Conservation (phyloP, 2,797 vertebrate genomes). For the Periophthalmus magnuspinnatus region DNA sequence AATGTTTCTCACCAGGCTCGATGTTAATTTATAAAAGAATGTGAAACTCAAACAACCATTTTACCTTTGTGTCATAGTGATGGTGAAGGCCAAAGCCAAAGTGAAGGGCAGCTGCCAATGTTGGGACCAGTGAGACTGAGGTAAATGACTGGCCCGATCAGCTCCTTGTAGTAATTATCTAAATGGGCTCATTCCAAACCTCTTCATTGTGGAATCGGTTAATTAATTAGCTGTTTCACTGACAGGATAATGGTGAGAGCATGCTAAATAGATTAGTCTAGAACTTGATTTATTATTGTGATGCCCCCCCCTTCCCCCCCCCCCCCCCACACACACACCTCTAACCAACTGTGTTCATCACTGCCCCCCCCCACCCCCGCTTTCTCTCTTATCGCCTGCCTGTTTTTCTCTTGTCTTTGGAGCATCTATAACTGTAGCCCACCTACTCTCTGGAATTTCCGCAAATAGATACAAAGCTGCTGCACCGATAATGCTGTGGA, state of each 20-base stretch:
- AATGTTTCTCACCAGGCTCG: not conserved
- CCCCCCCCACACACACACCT: no score
- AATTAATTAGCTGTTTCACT: constrained; percentile 99
- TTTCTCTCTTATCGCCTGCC: constrained; percentile 30
- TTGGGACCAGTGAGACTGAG: constrained; percentile 75
- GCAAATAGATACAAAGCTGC: constrained; percentile 44
- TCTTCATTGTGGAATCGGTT: constrained; percentile 98
- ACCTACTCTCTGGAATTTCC: constrained; percentile 44
- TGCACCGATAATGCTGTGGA: constrained; percentile 47
- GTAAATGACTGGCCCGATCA: constrained; percentile 91
- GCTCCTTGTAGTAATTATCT: constrained; percentile 96
- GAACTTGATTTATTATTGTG: constrained; percentile 91
- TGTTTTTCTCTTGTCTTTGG: constrained; percentile 65
- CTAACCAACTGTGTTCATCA: constrained; percentile 73
- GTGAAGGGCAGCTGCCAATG: constrained; percentile 74
- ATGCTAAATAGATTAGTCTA: constrained; percentile 95
- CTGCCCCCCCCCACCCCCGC: constrained; percentile 59
- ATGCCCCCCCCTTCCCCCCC: constrained; percentile 48
- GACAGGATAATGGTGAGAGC: constrained; percentile 93
- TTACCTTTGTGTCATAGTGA: not conserved
- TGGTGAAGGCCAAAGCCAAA: constrained; percentile 27
- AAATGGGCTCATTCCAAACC: constrained; percentile 98
- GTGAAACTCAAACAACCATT: not conserved
- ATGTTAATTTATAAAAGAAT: not conserved
- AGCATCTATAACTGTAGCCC: constrained; percentile 61